Evolutionary conservation across 2,888 invertebrate species (phyloP).

Genomic region (Flabesymbios commensalis): DNA sequence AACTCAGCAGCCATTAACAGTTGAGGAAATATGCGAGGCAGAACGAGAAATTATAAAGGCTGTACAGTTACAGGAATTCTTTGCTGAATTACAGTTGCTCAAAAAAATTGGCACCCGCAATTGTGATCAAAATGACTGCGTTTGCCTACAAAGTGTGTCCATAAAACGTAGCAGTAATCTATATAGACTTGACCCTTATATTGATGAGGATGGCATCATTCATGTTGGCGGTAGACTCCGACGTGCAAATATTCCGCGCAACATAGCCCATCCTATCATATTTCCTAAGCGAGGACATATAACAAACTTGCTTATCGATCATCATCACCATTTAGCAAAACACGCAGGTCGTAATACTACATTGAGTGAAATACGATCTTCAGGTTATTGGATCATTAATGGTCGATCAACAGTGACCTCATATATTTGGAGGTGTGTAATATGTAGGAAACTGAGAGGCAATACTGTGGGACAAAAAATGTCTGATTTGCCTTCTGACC

Average conservation of each 20-base stretch:
- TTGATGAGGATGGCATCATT: too few species aligned
- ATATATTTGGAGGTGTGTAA: constrained; percentile 37
- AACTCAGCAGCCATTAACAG: too few species aligned
- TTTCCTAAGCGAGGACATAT: constrained; percentile 5
- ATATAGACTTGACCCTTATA: too few species aligned
- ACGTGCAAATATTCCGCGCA: background rate
- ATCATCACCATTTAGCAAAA: too few species aligned
- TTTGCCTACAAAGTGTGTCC: too few species aligned
- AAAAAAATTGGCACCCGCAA: too few species aligned
- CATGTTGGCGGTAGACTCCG: constrained; percentile 7
- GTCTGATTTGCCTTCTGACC: constrained; percentile 48
- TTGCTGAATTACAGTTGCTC: background rate
- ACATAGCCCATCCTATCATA: constrained; percentile 6
- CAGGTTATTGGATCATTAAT: background rate
- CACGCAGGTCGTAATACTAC: too few species aligned
- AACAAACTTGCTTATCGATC: constrained; percentile 10
- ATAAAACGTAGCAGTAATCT: too few species aligned
- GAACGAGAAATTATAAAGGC: background rate
- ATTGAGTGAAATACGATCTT: too few species aligned
- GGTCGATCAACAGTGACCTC: background rate
- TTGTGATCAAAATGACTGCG: too few species aligned
- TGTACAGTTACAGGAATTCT: background rate
- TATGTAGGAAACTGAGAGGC: constrained; percentile 41
- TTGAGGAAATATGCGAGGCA: background rate
- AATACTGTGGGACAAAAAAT: constrained; percentile 42